A percentile compares a stretch with the other conserved stretches of the same genome.
These are phyloP conservation scores for Scomber japonicus DNA, from an alignment of 2,113 vertebrate species.

Conservation along the genomic window DNA sequence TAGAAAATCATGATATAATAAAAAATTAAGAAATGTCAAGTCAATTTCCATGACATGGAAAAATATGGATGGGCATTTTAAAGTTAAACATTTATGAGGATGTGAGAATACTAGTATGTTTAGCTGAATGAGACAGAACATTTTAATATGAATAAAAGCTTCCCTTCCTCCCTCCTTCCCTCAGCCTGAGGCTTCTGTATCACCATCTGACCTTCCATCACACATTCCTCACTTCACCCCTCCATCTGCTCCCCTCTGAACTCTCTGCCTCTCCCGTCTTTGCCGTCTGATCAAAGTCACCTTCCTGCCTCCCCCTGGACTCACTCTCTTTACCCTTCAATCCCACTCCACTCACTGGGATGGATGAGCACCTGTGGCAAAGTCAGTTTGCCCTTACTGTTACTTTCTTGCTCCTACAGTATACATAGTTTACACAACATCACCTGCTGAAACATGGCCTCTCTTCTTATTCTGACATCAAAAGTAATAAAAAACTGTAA, in stretches of 20 bases:
- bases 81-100: not conserved
- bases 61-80: not conserved
- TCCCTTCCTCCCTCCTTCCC: not conserved
- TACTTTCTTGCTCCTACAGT: not conserved
- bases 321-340: conserved; percentile 32
- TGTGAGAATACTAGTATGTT: not conserved
- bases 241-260: conserved; percentile 74
- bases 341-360: conserved; percentile 19
- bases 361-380: conserved; percentile 59
- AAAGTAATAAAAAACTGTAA: not conserved
- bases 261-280: conserved; percentile 36
- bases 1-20: not conserved
- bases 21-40: not conserved
- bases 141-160: not conserved
- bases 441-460: not conserved
- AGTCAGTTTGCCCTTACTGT: conserved; percentile 34
- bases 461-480: not conserved
- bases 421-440: not conserved
- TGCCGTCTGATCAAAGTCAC: conserved; percentile 71
- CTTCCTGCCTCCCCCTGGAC: conserved; percentile 55
- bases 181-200: conserved; percentile 22
- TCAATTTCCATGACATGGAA: too few species aligned
- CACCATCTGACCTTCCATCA: conserved; percentile 57
- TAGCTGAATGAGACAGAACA: conserved; percentile 9
- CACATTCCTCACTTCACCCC: conserved; percentile 48